A percentile compares a stretch with the other conserved stretches of the same genome.
Conservation (phyloP, 2,888 invertebrate genomes). For the Sylvicola cinctus region DNA sequence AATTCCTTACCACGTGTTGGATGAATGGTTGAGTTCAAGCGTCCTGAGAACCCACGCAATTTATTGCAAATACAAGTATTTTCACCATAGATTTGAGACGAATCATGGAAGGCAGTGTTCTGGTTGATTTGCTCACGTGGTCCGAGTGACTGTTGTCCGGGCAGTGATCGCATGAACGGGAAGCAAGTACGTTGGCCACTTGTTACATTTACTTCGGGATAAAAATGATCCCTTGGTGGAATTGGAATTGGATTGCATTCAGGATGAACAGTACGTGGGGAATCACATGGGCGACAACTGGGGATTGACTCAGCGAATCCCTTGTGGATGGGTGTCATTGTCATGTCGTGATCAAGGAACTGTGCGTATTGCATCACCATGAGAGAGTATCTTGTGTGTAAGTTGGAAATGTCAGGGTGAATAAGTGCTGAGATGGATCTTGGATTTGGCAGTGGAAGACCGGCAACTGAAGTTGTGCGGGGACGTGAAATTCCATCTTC, state of each 20-base stretch:
- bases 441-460: slow-evolving; percentile 63
- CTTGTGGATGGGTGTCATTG: slow-evolving; percentile 82
- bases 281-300: slow-evolving; percentile 75
- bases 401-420: slow-evolving; percentile 78
- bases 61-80: slow-evolving; percentile 59
- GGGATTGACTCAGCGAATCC: slow-evolving; percentile 81
- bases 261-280: slow-evolving; percentile 68
- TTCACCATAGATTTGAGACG: slow-evolving; percentile 76
- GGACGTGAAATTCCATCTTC: slow-evolving; percentile 78
- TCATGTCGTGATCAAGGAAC: slow-evolving; percentile 84
- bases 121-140: slow-evolving; percentile 87
- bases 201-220: slow-evolving; percentile 65
- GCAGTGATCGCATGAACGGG: slow-evolving; percentile 84
- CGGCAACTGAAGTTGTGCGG: slow-evolving; percentile 49
- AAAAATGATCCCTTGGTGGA: slow-evolving; percentile 73
- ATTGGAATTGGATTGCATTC: slow-evolving; percentile 87
- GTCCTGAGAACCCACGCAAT: slow-evolving; percentile 58
- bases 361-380: slow-evolving; percentile 94
- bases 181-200: slow-evolving; percentile 74
- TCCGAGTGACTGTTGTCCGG: slow-evolving; percentile 73
- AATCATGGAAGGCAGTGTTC: slow-evolving; percentile 78
- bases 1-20: slow-evolving; percentile 57
- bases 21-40: slow-evolving; percentile 60
- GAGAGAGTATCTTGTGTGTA: slow-evolving; percentile 70
- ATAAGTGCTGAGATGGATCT: slow-evolving; percentile 69